Evolutionary conservation across 2,113 vertebrate genomes (phyloP).

Genomic region (Rousettus leschenaultii): DNA sequence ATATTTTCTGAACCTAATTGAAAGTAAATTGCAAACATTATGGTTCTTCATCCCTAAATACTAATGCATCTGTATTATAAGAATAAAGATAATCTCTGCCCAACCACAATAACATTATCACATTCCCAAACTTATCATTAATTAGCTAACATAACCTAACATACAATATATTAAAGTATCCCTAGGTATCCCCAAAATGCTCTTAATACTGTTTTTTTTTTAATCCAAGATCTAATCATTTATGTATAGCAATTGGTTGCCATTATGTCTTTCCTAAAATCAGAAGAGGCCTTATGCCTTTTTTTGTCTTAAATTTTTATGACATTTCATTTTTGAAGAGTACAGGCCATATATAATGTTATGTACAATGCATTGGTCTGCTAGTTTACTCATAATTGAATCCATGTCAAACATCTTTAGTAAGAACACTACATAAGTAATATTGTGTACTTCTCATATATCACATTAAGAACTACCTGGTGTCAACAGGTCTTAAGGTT

Average conservation of each 20-base stretch:
- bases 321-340: background rate
- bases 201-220: background rate
- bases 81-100: background rate
- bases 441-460: rapidly evolving
- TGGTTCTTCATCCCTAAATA: background rate
- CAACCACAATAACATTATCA: background rate
- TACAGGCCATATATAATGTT: background rate
- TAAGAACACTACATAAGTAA: background rate
- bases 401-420: background rate
- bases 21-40: background rate
- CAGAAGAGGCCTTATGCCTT: background rate
- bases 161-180: background rate
- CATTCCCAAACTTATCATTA: background rate
- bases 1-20: background rate
- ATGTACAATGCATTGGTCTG: background rate
- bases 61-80: background rate
- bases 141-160: background rate
- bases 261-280: background rate
- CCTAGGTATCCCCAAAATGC: background rate
- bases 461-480: background rate
- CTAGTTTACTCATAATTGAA: background rate
- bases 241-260: background rate
- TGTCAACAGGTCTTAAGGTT: background rate
- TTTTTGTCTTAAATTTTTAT: background rate
- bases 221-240: background rate